phyloP scores from a whole-genome alignment of 2,797 vertebrate genomes.

The Sebastes itinus region DNA sequence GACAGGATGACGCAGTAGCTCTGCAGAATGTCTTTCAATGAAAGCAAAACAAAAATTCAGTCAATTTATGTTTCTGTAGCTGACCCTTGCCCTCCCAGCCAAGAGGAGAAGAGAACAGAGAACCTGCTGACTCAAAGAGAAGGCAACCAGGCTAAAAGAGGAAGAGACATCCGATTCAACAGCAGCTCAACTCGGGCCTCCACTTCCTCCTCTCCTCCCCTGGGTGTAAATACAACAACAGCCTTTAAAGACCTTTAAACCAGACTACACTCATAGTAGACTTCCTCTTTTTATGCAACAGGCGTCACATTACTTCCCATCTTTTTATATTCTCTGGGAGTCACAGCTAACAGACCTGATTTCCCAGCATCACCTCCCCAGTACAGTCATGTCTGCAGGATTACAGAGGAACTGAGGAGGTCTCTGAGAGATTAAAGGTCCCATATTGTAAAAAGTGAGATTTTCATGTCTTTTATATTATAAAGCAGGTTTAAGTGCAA shows the following conservation, averaged over 20 bases:
- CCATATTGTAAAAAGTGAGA: no score
- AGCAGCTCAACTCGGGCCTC: constrained; percentile 3
- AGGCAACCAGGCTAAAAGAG: constrained; percentile 13
- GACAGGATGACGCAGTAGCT: not conserved
- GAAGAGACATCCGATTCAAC: constrained; percentile 28
- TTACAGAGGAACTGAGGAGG: not conserved
- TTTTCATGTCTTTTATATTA: no score
- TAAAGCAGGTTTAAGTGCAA: not conserved
- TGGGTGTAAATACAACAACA: constrained; percentile 24
- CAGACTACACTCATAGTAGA: constrained; percentile 30
- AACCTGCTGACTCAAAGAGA: constrained; percentile 22
- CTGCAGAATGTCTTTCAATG: not conserved
- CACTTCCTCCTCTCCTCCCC: constrained; percentile 28
- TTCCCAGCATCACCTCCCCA: not conserved
- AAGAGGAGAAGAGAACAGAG: not conserved
- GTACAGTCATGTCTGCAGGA: not conserved
- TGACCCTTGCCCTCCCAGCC: not conserved
- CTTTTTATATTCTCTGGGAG: constrained; percentile 2
- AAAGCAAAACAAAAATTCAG: not conserved
- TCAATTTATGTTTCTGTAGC: not conserved
- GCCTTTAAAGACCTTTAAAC: constrained; percentile 37
- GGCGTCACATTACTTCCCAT: not conserved
- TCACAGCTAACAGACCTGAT: not conserved
- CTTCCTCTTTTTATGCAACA: constrained; percentile 47
- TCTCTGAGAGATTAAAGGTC: not conserved